Evolutionary conservation across 1,140 invertebrate species (phyloP).

Genomic region (Platyscapa corneri): DNA sequence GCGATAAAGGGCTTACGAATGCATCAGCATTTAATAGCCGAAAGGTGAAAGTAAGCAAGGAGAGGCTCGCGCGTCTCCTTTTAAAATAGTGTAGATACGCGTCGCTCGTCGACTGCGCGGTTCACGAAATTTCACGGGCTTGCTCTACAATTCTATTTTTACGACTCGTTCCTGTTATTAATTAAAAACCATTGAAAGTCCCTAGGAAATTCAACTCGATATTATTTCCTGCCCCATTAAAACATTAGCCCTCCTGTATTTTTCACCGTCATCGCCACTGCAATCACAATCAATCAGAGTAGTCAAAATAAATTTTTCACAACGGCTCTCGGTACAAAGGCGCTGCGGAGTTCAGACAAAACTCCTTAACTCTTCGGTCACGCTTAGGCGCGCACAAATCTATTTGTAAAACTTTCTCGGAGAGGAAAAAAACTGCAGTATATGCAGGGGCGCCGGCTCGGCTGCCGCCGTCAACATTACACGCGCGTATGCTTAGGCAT

Average conservation of each 20-base stretch:
- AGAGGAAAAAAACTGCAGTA: background rate
- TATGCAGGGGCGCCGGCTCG: background rate
- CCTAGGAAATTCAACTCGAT: background rate
- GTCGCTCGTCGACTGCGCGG: background rate
- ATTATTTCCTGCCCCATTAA: background rate
- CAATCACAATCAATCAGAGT: conserved; percentile 26
- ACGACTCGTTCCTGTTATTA: background rate
- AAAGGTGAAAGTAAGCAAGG: background rate
- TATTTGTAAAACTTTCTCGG: conserved; percentile 29
- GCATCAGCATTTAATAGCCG: background rate
- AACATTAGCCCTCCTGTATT: background rate
- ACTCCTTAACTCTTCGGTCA: background rate
- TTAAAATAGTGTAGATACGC: background rate
- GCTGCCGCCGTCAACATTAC: background rate
- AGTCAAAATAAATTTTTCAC: conserved; percentile 32
- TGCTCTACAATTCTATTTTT: background rate
- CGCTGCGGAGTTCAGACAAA: background rate
- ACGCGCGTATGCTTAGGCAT: conserved; percentile 25
- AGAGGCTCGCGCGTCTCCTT: background rate
- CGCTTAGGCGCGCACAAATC: background rate
- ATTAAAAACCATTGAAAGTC: background rate
- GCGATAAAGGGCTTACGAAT: background rate
- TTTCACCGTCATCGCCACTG: background rate
- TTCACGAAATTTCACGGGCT: too few species aligned
- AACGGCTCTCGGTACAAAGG: background rate